Base-by-base conservation (phyloP, 2,113 vertebrate species). In the Chrysochloris asiatica region DNA sequence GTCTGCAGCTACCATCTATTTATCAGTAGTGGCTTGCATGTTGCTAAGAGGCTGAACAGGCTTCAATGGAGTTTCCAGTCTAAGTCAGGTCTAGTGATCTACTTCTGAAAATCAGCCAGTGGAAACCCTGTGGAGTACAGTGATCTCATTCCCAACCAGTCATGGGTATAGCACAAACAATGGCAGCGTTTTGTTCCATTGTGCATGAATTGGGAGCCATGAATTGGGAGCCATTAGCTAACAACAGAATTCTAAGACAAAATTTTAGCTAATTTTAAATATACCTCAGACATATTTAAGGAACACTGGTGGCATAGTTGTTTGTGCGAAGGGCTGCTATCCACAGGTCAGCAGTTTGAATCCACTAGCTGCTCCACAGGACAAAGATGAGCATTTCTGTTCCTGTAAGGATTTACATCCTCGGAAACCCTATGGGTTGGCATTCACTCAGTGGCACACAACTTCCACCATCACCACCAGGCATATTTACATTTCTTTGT, bases 211-310 rank as follows among this genome's bases (percentile, higher is more conserved):
- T 5, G 67, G 36, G 26, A 36, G 13, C 6, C 2, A 67, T n/a
- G 65, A 67, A 8, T 33, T 67, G 65, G n/a, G 63, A 8, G n/a
- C n/a, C 4, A 17, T n/a, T n/a, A n/a, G n/a, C n/a, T n/a, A 36
- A 67, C n/a, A 67, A 67, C n/a, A 36, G 8, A n/a, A 63, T 36
- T 30, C n/a, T 69, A 33, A 56, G 61, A 65, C 21, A 56, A n/a
- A n/a, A 52, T 69, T 54, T 81, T 79, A 52, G 17, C 14, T 41
- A 59, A n/a, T 83, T 93, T 92, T 61, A 89, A 90, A 38, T 69
- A 69, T 24, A 38, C 26, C 33, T 45, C 1, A 0, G 72, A 13
- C 43, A 61, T 73, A 21, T 43, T n/a, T n/a, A n/a, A n/a, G n/a
- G n/a, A n/a, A n/a, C n/a, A n/a, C n/a, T n/a, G n/a, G n/a, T n/a